Conservation (phyloP, 2,113 vertebrate genomes). For the Toxostoma redivivum region DNA sequence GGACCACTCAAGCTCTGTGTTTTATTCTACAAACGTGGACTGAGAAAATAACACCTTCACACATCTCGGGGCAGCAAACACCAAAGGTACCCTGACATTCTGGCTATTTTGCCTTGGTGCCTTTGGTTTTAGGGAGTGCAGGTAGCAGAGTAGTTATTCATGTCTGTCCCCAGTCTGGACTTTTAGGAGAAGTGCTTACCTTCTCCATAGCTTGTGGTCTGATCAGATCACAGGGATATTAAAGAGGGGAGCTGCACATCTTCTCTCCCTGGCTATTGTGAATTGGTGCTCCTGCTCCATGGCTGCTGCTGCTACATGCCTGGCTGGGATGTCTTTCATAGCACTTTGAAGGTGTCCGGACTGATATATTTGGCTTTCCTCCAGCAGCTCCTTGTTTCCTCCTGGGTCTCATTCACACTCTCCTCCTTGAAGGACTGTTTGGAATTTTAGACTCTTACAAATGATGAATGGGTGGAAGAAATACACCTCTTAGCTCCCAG, state of each 20-base stretch:
- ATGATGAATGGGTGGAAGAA: slow-evolving; percentile 47
- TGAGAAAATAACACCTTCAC: too few species aligned
- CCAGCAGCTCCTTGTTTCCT: slow-evolving; percentile 45
- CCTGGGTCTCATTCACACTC: slow-evolving; percentile 22
- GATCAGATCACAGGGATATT: background rate
- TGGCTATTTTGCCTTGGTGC: background rate
- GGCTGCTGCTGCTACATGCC: background rate
- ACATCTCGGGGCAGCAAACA: too few species aligned
- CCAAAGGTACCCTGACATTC: too few species aligned
- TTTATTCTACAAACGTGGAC: too few species aligned
- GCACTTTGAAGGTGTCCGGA: slow-evolving; percentile 9
- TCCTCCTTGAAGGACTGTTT: slow-evolving; percentile 59
- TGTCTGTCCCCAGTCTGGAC: background rate
- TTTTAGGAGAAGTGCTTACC: background rate
- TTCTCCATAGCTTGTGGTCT: background rate
- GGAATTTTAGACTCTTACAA: slow-evolving; percentile 4
- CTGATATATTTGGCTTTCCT: slow-evolving; percentile 32
- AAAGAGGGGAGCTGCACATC: background rate
- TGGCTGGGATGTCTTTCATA: slow-evolving; percentile 23
- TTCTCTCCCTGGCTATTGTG: background rate
- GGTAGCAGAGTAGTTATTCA: background rate
- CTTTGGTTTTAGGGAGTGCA: background rate
- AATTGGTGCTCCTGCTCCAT: background rate
- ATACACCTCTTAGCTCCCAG: background rate
- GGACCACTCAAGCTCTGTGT: too few species aligned